Conservation (phyloP, 2,113 vertebrate genomes). For the Phylloscopus whistleri region DNA sequence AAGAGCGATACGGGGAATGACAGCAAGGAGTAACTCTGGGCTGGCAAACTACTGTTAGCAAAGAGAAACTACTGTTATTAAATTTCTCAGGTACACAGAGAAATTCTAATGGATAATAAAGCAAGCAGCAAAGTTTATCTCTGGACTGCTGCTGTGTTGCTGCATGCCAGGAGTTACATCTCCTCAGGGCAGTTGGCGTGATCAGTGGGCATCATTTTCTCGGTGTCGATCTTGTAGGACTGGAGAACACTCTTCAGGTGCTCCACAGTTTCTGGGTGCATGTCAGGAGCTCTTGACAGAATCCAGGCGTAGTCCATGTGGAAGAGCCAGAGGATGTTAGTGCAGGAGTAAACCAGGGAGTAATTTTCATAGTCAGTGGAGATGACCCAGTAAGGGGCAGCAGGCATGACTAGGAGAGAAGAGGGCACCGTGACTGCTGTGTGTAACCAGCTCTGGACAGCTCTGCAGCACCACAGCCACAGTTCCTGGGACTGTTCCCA, state of each 20-base stretch:
- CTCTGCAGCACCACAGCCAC: neutral
- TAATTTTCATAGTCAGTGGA: constrained; percentile 87
- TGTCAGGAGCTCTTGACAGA: constrained; percentile 76
- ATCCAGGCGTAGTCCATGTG: constrained; percentile 89
- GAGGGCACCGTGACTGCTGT: neutral
- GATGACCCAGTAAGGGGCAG: constrained; percentile 88
- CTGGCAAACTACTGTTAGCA: neutral
- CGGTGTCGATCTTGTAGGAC: constrained; percentile 79
- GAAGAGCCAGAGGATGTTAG: constrained; percentile 83
- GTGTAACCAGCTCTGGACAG: neutral
- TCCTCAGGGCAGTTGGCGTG: constrained; percentile 79
- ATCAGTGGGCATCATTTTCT: constrained; percentile 79
- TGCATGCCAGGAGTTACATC: neutral
- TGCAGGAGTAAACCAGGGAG: constrained; percentile 89
- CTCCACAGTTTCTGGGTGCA: constrained; percentile 78
- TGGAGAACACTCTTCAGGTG: constrained; percentile 77
- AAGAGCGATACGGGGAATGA: fast-evolving
- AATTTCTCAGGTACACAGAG: neutral
- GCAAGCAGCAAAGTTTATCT: neutral
- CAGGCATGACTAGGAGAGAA: constrained; percentile 80
- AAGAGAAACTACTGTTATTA: neutral
- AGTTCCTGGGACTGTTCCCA: neutral
- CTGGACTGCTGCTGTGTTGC: neutral
- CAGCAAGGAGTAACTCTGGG: neutral
- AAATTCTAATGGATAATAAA: neutral